Base-by-base conservation (phyloP, 2,797 vertebrate species). In the Myotis pilosus region DNA sequence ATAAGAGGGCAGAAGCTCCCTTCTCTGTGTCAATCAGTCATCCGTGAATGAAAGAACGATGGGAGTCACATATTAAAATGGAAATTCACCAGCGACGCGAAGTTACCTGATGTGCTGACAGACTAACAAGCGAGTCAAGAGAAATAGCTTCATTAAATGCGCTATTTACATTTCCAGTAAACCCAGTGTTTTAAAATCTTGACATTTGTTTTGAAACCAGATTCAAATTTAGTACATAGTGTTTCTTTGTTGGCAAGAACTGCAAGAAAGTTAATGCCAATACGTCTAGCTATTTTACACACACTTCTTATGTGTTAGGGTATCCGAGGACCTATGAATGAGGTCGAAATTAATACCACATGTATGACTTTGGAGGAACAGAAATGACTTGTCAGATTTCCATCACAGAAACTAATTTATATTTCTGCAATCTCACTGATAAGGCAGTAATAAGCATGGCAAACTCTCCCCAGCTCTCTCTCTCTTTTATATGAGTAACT, bases 131-230 rank as follows among this genome's bases (percentile, higher is more conserved):
- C 28, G 51, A 91, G 86, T 62, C 57, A 33, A 64, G 72, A 93
- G 81, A 95, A 92, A 11, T 1, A 38, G 51, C 66, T 76, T 64
- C 92, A 94, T 83, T 95, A 97, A 97, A 96, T 17, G 44, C 10
- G n/a, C 44, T 69, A 93, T 96, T 97, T 95, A 95, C 36, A 25
- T 96, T 94, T 94, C 96, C 79, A 92, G 82, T 92, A 89, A 92
- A 93, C 82, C 87, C 95, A 95, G 75, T 88, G 94, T 78, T 92
- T 95, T 94, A 91, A 84, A 83, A 92, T 94, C 95, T 84, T 95
- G 96, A 97, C 92, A 94, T 94, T 93, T 94, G 96, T 97, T 98
- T 95, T 97, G 95, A 97, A 98, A 96, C 72, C 86, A 96, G 96
- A 97, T 86, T 98, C 97, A 97, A 1, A 96, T 93, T 95, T 88